Conservation (phyloP, 1,140 invertebrate species). For the Mamestra configurata region DNA sequence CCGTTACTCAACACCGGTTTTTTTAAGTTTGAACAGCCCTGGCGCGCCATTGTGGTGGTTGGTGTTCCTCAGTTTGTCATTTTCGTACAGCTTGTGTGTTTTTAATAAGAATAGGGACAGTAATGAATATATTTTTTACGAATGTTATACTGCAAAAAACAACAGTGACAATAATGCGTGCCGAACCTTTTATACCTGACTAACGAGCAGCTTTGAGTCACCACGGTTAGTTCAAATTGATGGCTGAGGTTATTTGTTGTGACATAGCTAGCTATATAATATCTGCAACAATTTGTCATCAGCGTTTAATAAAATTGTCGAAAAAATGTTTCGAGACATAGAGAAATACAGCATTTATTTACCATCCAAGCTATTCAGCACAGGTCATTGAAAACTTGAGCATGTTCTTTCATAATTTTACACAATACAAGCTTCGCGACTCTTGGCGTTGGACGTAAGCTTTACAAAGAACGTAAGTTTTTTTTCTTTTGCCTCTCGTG, state of each 20-base stretch:
- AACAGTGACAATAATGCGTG: slow-evolving; percentile 87
- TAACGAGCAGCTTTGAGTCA: slow-evolving; percentile 81
- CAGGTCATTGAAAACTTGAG: slow-evolving; percentile 3
- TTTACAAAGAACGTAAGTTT: slow-evolving; percentile 67
- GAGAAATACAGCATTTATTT: neutral
- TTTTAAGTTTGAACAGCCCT: slow-evolving; percentile 65
- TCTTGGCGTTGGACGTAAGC: slow-evolving; percentile 78
- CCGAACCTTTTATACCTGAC: slow-evolving; percentile 84
- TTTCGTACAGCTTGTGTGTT: slow-evolving; percentile 78
- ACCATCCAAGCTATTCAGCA: neutral
- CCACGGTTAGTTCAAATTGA: slow-evolving; percentile 84
- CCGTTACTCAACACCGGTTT: slow-evolving; percentile 66
- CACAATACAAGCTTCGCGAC: slow-evolving; percentile 51
- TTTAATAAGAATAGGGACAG: slow-evolving; percentile 76
- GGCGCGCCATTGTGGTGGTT: slow-evolving; percentile 83
- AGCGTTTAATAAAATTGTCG: slow-evolving; percentile 63
- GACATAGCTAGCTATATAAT: slow-evolving; percentile 80
- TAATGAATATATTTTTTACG: slow-evolving; percentile 85
- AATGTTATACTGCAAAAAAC: slow-evolving; percentile 79
- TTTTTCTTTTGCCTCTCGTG: neutral
- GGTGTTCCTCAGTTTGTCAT: slow-evolving; percentile 79
- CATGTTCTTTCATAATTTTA: slow-evolving; percentile 36
- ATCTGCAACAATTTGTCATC: slow-evolving; percentile 76
- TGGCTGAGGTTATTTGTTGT: slow-evolving; percentile 87
- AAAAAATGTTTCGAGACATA: neutral